Conservation (phyloP, 2,113 vertebrate species). For the Trinectes maculatus region DNA sequence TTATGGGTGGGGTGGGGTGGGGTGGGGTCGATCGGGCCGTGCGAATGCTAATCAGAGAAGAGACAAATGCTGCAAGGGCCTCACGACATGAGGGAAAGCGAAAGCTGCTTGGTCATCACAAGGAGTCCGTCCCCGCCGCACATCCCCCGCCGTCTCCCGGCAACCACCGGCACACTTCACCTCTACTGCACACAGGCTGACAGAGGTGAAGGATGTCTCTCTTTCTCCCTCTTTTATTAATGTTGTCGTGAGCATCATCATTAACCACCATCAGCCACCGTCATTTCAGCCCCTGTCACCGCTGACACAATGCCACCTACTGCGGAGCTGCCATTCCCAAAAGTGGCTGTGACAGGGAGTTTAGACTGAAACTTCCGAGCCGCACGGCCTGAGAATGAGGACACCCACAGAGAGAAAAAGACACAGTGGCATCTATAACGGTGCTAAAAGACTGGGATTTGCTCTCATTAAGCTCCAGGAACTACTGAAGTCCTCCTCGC, state of each 20-base stretch:
- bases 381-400: neutral
- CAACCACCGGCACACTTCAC: conserved; percentile 46
- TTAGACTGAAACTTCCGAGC: neutral
- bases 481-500: too few relatives aligned
- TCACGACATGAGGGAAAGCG: conserved; percentile 23
- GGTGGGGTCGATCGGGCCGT: conserved; percentile 23
- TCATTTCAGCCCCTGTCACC: conserved; percentile 22
- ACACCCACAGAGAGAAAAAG: too few relatives aligned
- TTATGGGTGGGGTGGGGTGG: conserved; percentile 45
- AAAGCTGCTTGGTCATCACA: conserved; percentile 68
- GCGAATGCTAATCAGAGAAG: conserved; percentile 66
- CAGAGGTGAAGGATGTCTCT: conserved; percentile 26
- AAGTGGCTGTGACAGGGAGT: conserved; percentile 6
- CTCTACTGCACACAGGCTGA: conserved; percentile 10
- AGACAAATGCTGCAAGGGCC: conserved; percentile 46
- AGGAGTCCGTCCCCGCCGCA: conserved; percentile 16
- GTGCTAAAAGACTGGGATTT: too few relatives aligned
- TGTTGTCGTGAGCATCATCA: conserved; percentile 25
- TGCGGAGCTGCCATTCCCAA: neutral
- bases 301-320: conserved; percentile 28
- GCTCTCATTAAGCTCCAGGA: too few relatives aligned
- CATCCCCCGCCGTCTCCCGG: conserved; percentile 30
- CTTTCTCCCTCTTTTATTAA: conserved; percentile 15
- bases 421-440: too few relatives aligned
- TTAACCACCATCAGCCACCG: conserved; percentile 11